Conservation (phyloP, 2,888 invertebrate species). For the Xanthorhoe spadicearia region DNA sequence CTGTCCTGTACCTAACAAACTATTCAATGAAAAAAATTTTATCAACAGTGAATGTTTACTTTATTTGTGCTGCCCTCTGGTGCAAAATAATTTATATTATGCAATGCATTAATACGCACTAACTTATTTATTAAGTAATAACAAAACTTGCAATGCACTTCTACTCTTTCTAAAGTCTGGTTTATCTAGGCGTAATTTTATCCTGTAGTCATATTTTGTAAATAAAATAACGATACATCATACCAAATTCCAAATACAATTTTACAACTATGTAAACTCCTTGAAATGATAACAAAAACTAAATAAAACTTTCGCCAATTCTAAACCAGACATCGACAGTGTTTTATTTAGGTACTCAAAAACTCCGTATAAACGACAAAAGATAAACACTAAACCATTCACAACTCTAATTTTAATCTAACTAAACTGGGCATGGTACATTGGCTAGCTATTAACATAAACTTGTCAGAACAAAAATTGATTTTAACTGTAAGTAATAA, state of each 20-base stretch:
- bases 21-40: slow-evolving; percentile 37
- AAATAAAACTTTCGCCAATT: background rate
- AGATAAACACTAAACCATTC: slow-evolving; percentile 11
- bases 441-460: slow-evolving; percentile 5
- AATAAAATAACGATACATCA: background rate
- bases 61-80: slow-evolving; percentile 43
- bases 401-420: slow-evolving; percentile 10
- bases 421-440: slow-evolving; percentile 26
- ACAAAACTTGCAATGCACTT: slow-evolving; percentile 33
- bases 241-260: too few species aligned
- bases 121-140: slow-evolving; percentile 35
- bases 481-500: too few species aligned
- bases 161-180: slow-evolving; percentile 5
- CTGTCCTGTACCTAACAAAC: slow-evolving; percentile 31
- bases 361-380: slow-evolving; percentile 1
- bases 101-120: slow-evolving; percentile 26
- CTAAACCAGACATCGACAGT: background rate
- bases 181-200: background rate
- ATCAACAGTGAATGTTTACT: slow-evolving; percentile 38
- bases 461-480: background rate
- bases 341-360: slow-evolving; percentile 1
- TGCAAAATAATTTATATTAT: slow-evolving; percentile 26
- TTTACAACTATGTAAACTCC: background rate
- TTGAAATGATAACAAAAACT: background rate
- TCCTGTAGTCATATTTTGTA: background rate